These are phyloP conservation scores for Phylloscopus collybita DNA, from an alignment of 2,797 vertebrate genomes.

Conservation along the genomic window DNA sequence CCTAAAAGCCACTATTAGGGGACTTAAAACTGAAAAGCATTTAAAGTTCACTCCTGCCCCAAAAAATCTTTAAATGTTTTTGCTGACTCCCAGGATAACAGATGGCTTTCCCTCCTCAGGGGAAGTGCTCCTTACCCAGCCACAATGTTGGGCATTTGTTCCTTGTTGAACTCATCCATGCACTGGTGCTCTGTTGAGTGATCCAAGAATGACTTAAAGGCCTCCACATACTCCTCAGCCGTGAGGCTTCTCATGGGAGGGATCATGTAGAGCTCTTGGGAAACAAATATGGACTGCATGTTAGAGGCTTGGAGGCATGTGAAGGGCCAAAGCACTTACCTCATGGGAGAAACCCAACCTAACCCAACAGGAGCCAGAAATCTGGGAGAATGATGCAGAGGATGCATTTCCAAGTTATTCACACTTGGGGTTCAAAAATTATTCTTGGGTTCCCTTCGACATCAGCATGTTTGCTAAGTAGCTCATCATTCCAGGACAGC, in stretches of 20 bases:
- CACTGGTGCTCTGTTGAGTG: constrained; percentile 72
- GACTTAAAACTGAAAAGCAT: background rate
- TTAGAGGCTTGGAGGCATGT: background rate
- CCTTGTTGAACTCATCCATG: constrained; percentile 66
- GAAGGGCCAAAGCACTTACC: background rate
- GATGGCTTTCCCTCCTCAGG: background rate
- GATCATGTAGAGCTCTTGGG: constrained; percentile 39
- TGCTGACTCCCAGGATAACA: background rate
- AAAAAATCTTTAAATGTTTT: background rate
- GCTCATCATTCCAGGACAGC: background rate
- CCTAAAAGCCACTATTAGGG: background rate
- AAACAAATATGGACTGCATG: background rate
- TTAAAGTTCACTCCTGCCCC: background rate
- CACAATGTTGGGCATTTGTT: constrained; percentile 44
- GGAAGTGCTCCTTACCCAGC: constrained; percentile 20
- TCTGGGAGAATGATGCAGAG: background rate
- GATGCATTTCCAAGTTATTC: background rate
- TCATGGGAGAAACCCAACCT: background rate
- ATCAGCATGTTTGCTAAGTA: background rate
- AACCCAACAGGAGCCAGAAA: background rate
- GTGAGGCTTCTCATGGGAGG: constrained; percentile 68
- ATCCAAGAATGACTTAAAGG: constrained; percentile 66
- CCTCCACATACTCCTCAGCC: constrained; percentile 56
- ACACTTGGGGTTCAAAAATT: background rate
- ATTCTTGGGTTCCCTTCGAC: background rate